Conservation (phyloP, 1,140 invertebrate genomes). For the Belonocnema kinseyi region DNA sequence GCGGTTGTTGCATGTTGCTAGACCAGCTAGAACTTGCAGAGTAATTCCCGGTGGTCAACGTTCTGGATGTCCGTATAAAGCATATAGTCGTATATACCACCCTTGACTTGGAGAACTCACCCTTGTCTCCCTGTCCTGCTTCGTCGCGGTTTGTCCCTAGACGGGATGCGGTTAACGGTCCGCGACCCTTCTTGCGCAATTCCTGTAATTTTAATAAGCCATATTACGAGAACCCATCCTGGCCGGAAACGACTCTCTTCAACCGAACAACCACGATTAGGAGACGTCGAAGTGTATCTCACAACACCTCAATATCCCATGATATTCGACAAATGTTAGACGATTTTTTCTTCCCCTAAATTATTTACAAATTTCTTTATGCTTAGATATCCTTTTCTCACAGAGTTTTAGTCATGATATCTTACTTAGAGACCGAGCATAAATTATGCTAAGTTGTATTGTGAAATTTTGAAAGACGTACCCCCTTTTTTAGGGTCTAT, state of each 20-base stretch:
- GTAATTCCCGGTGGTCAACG: constrained; percentile 71
- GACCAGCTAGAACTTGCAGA: constrained; percentile 55
- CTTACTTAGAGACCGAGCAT: no score
- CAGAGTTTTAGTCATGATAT: no score
- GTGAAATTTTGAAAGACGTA: no score
- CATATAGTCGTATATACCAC: constrained; percentile 47
- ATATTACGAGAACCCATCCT: constrained; percentile 64
- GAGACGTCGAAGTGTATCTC: not conserved
- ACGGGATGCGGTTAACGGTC: constrained; percentile 66
- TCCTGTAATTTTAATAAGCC: constrained; percentile 75
- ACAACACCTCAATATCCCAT: not conserved
- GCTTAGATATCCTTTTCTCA: no score
- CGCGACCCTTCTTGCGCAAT: constrained; percentile 41
- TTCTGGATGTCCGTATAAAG: constrained; percentile 65
- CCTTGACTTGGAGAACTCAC: constrained; percentile 55
- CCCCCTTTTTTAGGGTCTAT: no score
- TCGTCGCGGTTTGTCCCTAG: constrained; percentile 64
- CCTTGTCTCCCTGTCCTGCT: constrained; percentile 49
- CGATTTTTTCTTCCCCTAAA: no score
- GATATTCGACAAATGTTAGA: no score
- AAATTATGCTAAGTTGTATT: no score
- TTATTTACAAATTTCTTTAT: no score
- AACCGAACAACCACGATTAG: constrained; percentile 48
- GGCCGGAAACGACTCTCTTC: constrained; percentile 58
- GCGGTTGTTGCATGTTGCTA: constrained; percentile 54